Conservation (phyloP, 1,140 invertebrate species). For the Rhagoletis pomonella region DNA sequence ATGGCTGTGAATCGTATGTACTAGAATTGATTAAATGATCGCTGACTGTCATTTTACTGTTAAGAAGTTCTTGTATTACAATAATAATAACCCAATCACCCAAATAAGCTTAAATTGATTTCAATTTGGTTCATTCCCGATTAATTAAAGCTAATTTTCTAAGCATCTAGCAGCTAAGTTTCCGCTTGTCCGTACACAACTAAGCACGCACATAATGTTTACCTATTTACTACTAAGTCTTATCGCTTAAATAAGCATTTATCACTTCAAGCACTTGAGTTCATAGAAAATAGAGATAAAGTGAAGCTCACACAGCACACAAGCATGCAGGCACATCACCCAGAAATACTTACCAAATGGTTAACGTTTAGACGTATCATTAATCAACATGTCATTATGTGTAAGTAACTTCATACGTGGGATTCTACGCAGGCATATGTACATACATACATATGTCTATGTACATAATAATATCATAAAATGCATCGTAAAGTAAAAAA, state of each 20-base stretch:
- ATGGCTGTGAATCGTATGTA: no score
- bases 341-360: neutral
- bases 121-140: neutral
- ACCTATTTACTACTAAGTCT: neutral
- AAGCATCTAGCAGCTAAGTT: neutral
- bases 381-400: neutral
- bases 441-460: neutral
- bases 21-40: no score
- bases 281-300: constrained; percentile 17
- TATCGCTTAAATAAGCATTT: constrained; percentile 20
- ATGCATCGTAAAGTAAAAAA: no score
- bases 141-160: neutral
- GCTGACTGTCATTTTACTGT: no score
- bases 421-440: neutral
- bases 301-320: neutral
- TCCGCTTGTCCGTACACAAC: no score
- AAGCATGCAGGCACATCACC: neutral
- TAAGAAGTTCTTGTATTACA: no score
- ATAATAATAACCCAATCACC: neutral
- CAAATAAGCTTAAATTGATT: neutral
- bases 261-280: constrained; percentile 17
- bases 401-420: no score
- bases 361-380: neutral
- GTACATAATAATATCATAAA: no score
- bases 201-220: neutral